phyloP scores from a whole-genome alignment of 2,113 vertebrate genomes.

The Formicarius rufipectus region DNA sequence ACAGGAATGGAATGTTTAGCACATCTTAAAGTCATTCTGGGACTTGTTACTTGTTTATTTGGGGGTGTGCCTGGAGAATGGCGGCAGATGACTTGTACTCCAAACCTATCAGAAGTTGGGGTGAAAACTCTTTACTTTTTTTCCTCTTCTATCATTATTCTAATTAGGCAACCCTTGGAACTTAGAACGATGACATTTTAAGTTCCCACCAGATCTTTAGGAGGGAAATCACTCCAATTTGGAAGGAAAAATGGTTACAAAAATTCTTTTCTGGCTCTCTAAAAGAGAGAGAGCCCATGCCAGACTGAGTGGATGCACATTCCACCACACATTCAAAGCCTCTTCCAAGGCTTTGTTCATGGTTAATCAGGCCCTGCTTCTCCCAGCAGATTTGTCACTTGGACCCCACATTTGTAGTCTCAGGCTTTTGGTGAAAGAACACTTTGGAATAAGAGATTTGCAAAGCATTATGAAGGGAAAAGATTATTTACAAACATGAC shows the following conservation, averaged over 20 bases:
- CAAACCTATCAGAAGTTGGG: not conserved
- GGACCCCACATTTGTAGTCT: not conserved
- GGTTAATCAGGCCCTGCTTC: not conserved
- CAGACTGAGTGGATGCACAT: not conserved
- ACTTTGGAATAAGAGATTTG: not conserved
- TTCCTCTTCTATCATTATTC: not conserved
- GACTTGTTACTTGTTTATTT: not conserved
- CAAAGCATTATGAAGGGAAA: not conserved
- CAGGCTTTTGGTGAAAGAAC: not conserved
- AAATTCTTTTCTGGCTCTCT: not conserved
- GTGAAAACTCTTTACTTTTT: not conserved
- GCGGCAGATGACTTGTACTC: not conserved
- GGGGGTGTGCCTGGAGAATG: not conserved
- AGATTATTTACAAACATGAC: not conserved
- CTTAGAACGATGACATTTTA: not conserved
- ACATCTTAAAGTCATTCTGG: not conserved
- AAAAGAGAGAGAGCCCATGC: fast-evolving
- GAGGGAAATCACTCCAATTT: not conserved
- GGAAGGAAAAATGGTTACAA: not conserved
- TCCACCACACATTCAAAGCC: not conserved
- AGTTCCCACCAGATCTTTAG: not conserved
- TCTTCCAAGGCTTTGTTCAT: not conserved
- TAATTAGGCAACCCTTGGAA: not conserved
- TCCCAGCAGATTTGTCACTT: not conserved
- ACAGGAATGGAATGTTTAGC: not conserved